A percentile compares a stretch with the other conserved stretches of the same genome.
phyloP scores from a whole-genome alignment of 2,888 invertebrate genomes.

The Halictus ligatus region DNA sequence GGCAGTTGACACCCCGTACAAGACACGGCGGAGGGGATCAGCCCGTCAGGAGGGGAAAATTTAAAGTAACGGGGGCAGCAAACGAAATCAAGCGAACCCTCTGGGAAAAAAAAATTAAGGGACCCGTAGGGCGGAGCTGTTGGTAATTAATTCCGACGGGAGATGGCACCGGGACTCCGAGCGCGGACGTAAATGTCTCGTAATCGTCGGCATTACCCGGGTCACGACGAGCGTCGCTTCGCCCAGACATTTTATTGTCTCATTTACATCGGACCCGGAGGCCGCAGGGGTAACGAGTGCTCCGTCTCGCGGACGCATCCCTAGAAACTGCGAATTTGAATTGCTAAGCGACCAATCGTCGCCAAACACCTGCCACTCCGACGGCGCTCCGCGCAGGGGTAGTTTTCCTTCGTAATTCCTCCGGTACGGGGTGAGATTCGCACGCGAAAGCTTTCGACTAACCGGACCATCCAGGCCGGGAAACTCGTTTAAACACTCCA shows the following conservation, averaged over 20 bases:
- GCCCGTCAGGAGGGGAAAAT: not conserved
- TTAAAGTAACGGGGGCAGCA: not conserved
- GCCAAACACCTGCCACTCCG: conserved; percentile 45
- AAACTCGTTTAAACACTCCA: not conserved
- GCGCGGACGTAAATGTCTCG: conserved; percentile 35
- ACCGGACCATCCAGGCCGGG: not conserved
- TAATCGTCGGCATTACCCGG: conserved; percentile 45
- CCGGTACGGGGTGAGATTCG: conserved; percentile 15
- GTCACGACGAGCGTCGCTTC: conserved; percentile 15
- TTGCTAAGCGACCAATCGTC: conserved; percentile 60
- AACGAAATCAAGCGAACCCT: conserved; percentile 26
- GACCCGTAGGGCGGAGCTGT: not conserved
- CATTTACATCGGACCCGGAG: conserved; percentile 38
- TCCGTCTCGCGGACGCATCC: conserved; percentile 20
- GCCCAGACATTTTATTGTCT: conserved; percentile 43
- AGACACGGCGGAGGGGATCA: not conserved
- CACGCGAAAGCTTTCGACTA: not conserved
- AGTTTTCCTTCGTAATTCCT: conserved; percentile 33
- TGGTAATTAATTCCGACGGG: conserved; percentile 27
- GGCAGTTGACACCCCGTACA: not conserved
- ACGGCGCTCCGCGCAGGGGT: not conserved
- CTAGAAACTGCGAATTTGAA: conserved; percentile 50
- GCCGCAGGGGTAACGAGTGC: conserved; percentile 28
- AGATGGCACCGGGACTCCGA: not conserved
- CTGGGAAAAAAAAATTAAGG: conserved; percentile 20